A percentile compares a stretch with the other conserved stretches of the same genome.
phyloP scores from a whole-genome alignment of 2,888 invertebrate species.

The Sylvicola cinctus region DNA sequence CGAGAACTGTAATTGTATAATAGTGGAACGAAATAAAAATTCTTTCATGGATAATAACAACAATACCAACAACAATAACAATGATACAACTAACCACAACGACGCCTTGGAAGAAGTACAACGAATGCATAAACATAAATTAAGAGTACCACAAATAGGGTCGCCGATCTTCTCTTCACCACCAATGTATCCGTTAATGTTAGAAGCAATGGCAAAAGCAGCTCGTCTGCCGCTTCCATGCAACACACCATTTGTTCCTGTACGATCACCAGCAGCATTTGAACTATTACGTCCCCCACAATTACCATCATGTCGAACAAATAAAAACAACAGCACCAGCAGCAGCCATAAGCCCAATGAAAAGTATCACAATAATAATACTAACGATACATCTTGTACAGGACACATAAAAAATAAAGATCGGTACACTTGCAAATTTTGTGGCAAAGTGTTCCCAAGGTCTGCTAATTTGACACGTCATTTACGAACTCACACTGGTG shows the following conservation, averaged over 20 bases:
- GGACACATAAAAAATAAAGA: constrained; percentile 47
- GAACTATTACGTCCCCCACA: constrained; percentile 29
- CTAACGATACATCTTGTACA: constrained; percentile 22
- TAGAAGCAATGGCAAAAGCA: constrained; percentile 47
- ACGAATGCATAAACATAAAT: constrained; percentile 20
- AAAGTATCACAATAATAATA: neutral
- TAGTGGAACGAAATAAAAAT: constrained; percentile 29
- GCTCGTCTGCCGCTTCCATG: constrained; percentile 37
- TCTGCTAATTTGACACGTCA: constrained; percentile 95
- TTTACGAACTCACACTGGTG: constrained; percentile 92
- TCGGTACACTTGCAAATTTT: constrained; percentile 92
- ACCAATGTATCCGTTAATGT: constrained; percentile 34
- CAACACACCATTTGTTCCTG: constrained; percentile 29
- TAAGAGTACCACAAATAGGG: constrained; percentile 17
- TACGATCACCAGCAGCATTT: constrained; percentile 33
- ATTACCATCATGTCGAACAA: neutral
- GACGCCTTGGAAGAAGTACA: constrained; percentile 13
- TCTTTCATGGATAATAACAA: constrained; percentile 22
- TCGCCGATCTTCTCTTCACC: constrained; percentile 27
- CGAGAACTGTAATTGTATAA: constrained; percentile 68
- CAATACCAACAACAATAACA: constrained; percentile 9
- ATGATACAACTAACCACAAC: constrained; percentile 1
- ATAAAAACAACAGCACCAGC: constrained; percentile 7
- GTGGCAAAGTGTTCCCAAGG: constrained; percentile 91
- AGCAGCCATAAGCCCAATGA: constrained; percentile 2